Evolutionary conservation across 2,888 invertebrate genomes (phyloP).

Genomic region (Hedya salicella): DNA sequence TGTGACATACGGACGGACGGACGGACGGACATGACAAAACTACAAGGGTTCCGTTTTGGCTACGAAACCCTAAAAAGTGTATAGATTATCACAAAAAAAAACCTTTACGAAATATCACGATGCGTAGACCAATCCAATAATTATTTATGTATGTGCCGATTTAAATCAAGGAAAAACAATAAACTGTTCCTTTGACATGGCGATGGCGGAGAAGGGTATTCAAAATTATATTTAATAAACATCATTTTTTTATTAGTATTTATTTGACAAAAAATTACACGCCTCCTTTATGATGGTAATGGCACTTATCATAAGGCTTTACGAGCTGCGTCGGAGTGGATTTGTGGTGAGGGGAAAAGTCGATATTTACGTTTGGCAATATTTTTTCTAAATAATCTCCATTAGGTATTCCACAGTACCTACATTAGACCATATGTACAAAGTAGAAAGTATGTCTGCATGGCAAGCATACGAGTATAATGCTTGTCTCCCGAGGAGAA

Average conservation of each 20-base stretch:
- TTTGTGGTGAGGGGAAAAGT: slow-evolving; percentile 58
- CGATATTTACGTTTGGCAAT: slow-evolving; percentile 40
- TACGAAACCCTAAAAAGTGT: too few relatives aligned
- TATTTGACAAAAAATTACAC: slow-evolving; percentile 85
- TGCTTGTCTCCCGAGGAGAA: too few relatives aligned
- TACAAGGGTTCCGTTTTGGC: too few relatives aligned
- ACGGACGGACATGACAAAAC: too few relatives aligned
- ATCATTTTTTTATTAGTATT: slow-evolving; percentile 82
- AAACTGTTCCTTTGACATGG: slow-evolving; percentile 29
- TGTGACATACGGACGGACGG: too few relatives aligned
- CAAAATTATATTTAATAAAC: slow-evolving; percentile 82
- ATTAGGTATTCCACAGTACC: too few relatives aligned
- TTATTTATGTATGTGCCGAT: slow-evolving; percentile 24
- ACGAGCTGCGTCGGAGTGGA: slow-evolving; percentile 64
- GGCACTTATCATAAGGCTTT: slow-evolving; percentile 80
- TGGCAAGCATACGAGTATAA: neutral
- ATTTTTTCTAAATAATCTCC: too few relatives aligned
- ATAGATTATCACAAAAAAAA: too few relatives aligned
- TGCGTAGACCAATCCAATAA: slow-evolving; percentile 32
- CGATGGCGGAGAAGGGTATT: slow-evolving; percentile 45
- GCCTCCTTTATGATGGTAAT: slow-evolving; percentile 83
- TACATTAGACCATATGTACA: too few relatives aligned
- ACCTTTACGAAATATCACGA: slow-evolving; percentile 18
- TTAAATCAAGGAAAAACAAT: slow-evolving; percentile 38
- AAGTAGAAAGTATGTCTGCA: too few relatives aligned